These are phyloP conservation scores for Eremobia ochroleuca DNA, from an alignment of 2,888 invertebrate species.

Conservation along the genomic window DNA sequence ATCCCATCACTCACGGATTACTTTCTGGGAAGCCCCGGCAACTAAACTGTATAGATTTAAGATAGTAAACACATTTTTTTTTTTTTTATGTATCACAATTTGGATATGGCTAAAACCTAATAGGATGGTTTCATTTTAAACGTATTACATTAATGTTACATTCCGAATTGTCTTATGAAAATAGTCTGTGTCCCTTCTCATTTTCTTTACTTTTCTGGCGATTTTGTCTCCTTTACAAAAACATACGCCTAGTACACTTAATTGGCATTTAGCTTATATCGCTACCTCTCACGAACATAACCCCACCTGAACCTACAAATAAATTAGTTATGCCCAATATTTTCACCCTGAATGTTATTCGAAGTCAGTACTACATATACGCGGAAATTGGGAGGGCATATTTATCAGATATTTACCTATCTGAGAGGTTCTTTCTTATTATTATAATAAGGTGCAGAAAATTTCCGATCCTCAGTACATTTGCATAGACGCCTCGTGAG, in stretches of 20 bases:
- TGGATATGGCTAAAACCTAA: too few relatives aligned
- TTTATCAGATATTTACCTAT: conserved; percentile 87
- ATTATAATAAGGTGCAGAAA: conserved; percentile 88
- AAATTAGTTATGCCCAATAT: conserved; percentile 89
- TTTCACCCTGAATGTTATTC: conserved; percentile 88
- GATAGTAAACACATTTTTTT: too few relatives aligned
- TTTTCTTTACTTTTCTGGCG: background rate
- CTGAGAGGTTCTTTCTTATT: conserved; percentile 80
- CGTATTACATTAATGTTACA: background rate
- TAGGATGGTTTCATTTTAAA: background rate
- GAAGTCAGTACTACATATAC: conserved; percentile 76
- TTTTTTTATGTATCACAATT: too few relatives aligned
- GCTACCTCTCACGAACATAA: conserved; percentile 32
- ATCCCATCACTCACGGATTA: too few relatives aligned
- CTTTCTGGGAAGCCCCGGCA: too few relatives aligned
- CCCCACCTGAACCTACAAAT: conserved; percentile 76
- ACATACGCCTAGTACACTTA: too few relatives aligned
- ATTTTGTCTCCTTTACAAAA: too few relatives aligned
- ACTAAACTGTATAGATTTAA: too few relatives aligned
- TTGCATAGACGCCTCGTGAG: conserved; percentile 86
- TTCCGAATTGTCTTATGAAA: background rate
- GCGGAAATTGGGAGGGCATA: conserved; percentile 88
- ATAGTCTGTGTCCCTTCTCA: background rate
- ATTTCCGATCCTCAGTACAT: conserved; percentile 82
- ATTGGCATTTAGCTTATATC: conserved; percentile 16